Evolutionary conservation across 2,888 invertebrate genomes (phyloP), one percentile per base, ranked within the genome.

Genomic region (Pherbina coryleti): DNA sequence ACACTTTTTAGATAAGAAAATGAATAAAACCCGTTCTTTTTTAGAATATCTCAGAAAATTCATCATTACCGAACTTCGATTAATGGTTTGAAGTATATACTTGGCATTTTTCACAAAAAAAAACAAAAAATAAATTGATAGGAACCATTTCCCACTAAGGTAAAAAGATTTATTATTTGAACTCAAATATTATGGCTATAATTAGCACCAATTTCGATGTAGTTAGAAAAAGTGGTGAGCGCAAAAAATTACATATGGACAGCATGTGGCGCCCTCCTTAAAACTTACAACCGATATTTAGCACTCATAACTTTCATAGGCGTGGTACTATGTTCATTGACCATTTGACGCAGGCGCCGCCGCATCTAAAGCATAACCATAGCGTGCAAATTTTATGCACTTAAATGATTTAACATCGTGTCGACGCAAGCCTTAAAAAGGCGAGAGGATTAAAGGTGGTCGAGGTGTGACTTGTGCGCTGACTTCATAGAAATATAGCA

Each of bases 321-420:
- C 73, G 62, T 62, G 25, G 73, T 28, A 22, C 31, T 11, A 44
- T 66, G 74, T 66, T 53, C 74, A 74, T 31, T 64, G 74, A 34
- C 19, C 64, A 74, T 28, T 74, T 49, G 75, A 1, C 25, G 37
- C 55, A 66, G 75, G 66, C 75, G 75, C 66, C 75, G 49, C 9
- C 49, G 22, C 73, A 19, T 31, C 9, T 34, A 22, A 51, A 31
- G 31, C n/a, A 22, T 7, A 22, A n/a, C 22, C 66, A 31, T 66
- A 37, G 75, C 75, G 75, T 75, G 75, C 75, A 67, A 75, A 75
- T 75, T 75, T 75, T 55, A 75, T 75, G 75, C 75, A 67, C 37
- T 75, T 55, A 37, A 62, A 66, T 75, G 53, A 75, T 66, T 34
- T 66, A 31, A 75, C 22, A 49, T 19, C 51, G 22, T 37, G 64